A percentile compares a stretch with the other conserved stretches of the same genome.
Evolutionary conservation across 30 jellyfish, hydroid and myxozoan genomes (phyloP).

Genomic region (Catostylus mosaicus): DNA sequence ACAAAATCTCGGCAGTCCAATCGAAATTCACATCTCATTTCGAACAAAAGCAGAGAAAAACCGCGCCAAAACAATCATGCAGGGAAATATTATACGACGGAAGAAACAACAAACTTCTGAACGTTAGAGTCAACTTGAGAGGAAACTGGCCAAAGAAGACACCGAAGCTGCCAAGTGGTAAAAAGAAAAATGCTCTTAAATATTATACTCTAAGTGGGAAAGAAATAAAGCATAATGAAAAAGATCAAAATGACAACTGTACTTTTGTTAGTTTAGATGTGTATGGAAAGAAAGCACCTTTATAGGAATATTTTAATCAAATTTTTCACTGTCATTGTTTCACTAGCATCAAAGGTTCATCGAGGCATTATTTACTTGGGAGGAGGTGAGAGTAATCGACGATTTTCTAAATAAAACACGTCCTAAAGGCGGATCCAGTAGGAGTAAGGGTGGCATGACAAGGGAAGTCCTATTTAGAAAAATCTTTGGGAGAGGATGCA

Average conservation of each 20-base stretch:
- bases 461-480: no score
- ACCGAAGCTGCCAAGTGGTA: not conserved
- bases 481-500: no score
- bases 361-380: no score
- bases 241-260: not conserved
- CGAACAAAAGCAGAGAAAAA: not conserved
- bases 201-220: conserved; percentile 78
- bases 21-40: not conserved
- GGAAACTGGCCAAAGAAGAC: conserved; percentile 54
- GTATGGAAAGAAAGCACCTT: not conserved
- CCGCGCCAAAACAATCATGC: not conserved
- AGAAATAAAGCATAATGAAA: conserved; percentile 43
- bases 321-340: no score
- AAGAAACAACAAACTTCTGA: conserved; percentile 8
- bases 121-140: conserved; percentile 39
- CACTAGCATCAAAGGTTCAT: no score
- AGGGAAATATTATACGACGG: not conserved
- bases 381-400: no score
- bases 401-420: no score
- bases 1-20: not conserved
- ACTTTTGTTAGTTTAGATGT: not conserved
- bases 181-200: conserved; percentile 40
- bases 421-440: no score
- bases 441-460: no score
- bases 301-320: not conserved